A percentile compares a stretch with the other conserved stretches of the same genome.
Conservation (phyloP, 2,113 vertebrate genomes). For the Megalops atlanticus region DNA sequence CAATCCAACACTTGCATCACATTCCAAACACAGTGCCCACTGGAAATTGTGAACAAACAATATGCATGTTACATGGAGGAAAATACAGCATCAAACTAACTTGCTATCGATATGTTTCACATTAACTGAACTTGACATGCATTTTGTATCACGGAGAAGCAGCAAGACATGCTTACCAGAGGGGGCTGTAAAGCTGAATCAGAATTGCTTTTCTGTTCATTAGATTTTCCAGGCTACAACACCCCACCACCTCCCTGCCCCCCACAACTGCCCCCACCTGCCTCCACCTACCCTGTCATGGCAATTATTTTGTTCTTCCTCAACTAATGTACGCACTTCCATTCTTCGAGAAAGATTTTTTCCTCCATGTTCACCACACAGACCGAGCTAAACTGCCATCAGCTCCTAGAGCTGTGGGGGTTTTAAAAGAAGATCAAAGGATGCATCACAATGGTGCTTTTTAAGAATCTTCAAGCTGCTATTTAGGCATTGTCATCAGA, state of each 20-base stretch:
- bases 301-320: background rate
- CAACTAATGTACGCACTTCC: background rate
- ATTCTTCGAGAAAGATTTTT: background rate
- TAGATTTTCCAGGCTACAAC: background rate
- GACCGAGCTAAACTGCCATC: constrained; percentile 27
- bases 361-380: constrained; percentile 13
- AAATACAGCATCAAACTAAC: too few species aligned
- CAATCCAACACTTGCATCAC: too few species aligned
- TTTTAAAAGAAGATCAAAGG: constrained; percentile 37
- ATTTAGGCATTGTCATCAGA: background rate
- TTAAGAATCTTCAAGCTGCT: constrained; percentile 12
- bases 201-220: background rate
- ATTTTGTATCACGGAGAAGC: background rate
- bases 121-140: background rate
- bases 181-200: background rate
- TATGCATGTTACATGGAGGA: too few species aligned
- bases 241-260: background rate
- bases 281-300: background rate
- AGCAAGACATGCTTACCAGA: background rate
- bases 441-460: constrained; percentile 30
- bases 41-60: background rate
- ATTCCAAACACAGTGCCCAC: background rate
- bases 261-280: background rate
- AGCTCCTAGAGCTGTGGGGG: constrained; percentile 12
- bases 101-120: background rate